Evolutionary conservation across 2,113 vertebrate genomes (phyloP).

Genomic region (Thomomys bottae): DNA sequence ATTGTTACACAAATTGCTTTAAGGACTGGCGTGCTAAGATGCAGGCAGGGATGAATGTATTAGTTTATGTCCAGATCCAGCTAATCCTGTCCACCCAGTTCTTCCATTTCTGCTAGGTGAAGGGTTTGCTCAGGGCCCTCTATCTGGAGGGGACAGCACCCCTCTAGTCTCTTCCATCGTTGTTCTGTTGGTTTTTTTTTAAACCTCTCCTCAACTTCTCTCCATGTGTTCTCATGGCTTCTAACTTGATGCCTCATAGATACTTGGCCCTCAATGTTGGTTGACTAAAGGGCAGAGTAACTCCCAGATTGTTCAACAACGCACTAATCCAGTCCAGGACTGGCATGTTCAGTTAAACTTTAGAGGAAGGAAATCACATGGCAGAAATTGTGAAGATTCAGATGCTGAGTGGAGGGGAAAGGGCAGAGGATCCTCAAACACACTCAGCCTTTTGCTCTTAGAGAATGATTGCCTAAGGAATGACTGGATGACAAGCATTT

Average conservation of each 20-base stretch:
- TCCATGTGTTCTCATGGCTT: not conserved
- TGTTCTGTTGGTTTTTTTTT: not conserved
- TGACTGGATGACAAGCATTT: not conserved
- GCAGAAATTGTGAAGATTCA: not conserved
- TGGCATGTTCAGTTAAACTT: not conserved
- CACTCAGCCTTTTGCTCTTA: not conserved
- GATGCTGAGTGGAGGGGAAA: not conserved
- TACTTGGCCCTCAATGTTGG: not conserved
- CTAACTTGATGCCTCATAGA: not conserved
- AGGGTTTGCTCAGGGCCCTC: not conserved
- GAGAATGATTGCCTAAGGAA: not conserved
- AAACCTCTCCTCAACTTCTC: not conserved
- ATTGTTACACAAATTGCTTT: not conserved
- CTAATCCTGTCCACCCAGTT: not conserved
- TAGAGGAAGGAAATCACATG: conserved; percentile 7
- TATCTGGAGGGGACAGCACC: not conserved
- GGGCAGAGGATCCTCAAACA: not conserved
- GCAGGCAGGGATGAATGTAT: not conserved
- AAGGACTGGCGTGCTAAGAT: not conserved
- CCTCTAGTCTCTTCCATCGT: not conserved
- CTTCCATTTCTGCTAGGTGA: not conserved
- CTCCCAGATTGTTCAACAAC: not conserved
- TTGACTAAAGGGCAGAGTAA: not conserved
- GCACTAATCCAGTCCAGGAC: not conserved
- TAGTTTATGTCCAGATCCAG: not conserved